Conservation (phyloP, 2,113 vertebrate species). For the Tyto alba region DNA sequence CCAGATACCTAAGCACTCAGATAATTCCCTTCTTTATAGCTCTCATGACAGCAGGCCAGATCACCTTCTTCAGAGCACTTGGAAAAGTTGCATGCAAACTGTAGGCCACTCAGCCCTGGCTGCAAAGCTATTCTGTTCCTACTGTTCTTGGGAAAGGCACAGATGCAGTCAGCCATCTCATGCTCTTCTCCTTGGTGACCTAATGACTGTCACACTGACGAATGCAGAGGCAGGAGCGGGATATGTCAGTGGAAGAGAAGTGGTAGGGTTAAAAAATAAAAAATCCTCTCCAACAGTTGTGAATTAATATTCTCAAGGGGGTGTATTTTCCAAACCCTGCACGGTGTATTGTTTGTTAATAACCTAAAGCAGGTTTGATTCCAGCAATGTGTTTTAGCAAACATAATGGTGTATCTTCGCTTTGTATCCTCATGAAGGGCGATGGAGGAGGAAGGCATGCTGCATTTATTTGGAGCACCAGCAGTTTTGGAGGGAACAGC, state of each 20-base stretch:
- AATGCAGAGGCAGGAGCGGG: not conserved
- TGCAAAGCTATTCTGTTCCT: not conserved
- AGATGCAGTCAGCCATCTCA: not conserved
- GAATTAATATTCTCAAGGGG: not conserved
- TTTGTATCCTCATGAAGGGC: not conserved
- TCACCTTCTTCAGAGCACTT: not conserved
- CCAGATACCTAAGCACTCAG: not conserved
- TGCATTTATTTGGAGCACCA: not conserved
- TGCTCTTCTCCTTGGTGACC: not conserved
- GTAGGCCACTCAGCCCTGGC: not conserved
- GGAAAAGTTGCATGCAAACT: not conserved
- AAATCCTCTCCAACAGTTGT: not conserved
- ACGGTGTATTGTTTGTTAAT: not conserved
- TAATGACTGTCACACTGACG: not conserved
- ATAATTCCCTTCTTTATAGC: not conserved
- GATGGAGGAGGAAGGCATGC: not conserved
- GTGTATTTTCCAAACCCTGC: not conserved
- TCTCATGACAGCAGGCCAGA: not conserved
- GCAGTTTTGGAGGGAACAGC: not conserved
- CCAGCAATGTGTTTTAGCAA: not conserved
- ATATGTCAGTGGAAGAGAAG: not conserved
- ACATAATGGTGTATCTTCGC: accelerated
- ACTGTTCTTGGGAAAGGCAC: not conserved
- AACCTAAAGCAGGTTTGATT: not conserved
- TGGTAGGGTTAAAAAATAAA: not conserved